Percentiles rank a stretch among this genome's conserved stretches.
phyloP scores from a whole-genome alignment of 2,888 invertebrate genomes.

The Hirtodrosophila duncani region DNA sequence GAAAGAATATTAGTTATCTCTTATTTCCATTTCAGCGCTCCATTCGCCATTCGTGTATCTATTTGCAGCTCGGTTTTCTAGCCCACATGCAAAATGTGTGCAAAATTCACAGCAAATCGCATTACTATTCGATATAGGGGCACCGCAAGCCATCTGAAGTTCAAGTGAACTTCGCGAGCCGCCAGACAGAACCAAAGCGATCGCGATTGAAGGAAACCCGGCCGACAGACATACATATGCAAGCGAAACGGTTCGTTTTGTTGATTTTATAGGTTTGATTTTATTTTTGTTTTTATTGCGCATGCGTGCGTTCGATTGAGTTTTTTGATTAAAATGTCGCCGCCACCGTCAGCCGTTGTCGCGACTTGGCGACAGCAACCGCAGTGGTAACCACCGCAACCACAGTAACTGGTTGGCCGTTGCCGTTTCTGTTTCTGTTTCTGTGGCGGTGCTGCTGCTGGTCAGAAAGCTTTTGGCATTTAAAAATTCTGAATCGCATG shows the following conservation, averaged over 20 bases:
- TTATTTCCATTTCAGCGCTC: conserved; percentile 14
- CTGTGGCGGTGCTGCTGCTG: conserved; percentile 37
- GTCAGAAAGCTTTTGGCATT: conserved; percentile 62
- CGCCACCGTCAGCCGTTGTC: conserved; percentile 36
- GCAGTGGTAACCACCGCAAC: conserved; percentile 27
- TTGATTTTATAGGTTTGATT: conserved; percentile 57
- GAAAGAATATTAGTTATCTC: too few species aligned
- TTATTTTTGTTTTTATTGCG: conserved; percentile 67
- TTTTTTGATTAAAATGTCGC: conserved; percentile 74
- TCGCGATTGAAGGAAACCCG: conserved; percentile 29
- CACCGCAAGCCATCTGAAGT: conserved; percentile 49
- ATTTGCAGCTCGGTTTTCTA: neutral
- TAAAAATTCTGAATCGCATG: conserved; percentile 70
- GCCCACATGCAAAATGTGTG: conserved; percentile 58
- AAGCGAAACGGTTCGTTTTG: conserved; percentile 50
- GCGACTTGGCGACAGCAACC: conserved; percentile 54
- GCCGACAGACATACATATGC: conserved; percentile 16
- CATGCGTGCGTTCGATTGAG: conserved; percentile 76
- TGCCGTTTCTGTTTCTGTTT: neutral
- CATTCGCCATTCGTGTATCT: neutral
- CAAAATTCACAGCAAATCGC: conserved; percentile 56
- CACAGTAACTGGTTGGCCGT: conserved; percentile 17
- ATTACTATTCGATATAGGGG: conserved; percentile 64
- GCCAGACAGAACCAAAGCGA: conserved; percentile 23
- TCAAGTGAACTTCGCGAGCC: conserved; percentile 47